Evolutionary conservation across 2,888 invertebrate genomes (phyloP), one percentile per base, ranked within the genome.

Genomic region (Ceriagrion tenellum): DNA sequence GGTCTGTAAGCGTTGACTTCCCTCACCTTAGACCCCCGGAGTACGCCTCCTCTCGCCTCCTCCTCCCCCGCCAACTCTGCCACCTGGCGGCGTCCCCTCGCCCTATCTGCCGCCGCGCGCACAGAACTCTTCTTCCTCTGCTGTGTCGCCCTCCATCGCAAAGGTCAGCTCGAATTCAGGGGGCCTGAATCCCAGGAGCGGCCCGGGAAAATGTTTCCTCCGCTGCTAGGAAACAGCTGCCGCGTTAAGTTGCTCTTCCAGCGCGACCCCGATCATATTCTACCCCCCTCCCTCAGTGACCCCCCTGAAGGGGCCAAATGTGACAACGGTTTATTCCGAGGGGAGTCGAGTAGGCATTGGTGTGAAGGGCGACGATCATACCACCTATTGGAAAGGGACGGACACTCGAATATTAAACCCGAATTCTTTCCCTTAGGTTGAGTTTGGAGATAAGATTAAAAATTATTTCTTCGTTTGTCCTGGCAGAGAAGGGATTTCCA

Each of bases 131-230:
- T 35, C 81, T 10, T 35, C 35, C 16, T 81, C 8, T 35, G 23
- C 89, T n/a, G 0, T n/a, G 0, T 55, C n/a, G 3, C n/a, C 89
- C 26, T 20, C 89, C 55, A 16, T 69, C 47, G 93, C 93, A 74
- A 93, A 93, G 93, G 69, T 93, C 93, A 93, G 93, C 93, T 40
- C 47, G 23, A 91, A 91, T 81, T 16, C 30, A 35, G 18, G 81
- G 81, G 18, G 81, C 13, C 35, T 23, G 30, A n/a, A 69, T 69
- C 69, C 30, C n/a, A 90, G 59, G 18, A 93, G 69, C 69, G 74
- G 47, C 40, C n/a, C 74, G 47, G 63, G 93, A 47, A 56, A 93
- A 69, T 69, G 93, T 91, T 91, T 91, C 91, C 91, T 47, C 55
- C 59, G 56, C 59, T 91, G 13, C 47, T 55, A 16, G n/a, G 47